Conservation (phyloP, 35 echinoderm and acorn worm species). For the Stichopus chloronotus region DNA sequence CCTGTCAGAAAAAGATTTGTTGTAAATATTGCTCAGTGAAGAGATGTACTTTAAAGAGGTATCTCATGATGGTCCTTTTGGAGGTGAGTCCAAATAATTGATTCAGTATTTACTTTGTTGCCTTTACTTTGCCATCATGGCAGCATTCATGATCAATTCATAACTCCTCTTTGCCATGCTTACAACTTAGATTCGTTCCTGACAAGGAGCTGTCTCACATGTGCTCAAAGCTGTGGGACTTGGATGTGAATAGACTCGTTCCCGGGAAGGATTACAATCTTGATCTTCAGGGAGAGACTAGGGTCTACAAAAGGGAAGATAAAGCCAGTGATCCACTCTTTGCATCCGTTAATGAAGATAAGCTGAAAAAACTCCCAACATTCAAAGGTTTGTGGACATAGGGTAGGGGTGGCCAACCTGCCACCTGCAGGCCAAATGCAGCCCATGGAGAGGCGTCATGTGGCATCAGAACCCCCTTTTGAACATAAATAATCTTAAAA, state of each 20-base stretch:
- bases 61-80: background rate
- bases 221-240: slow-evolving; percentile 73
- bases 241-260: slow-evolving; percentile 76
- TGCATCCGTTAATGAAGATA: slow-evolving; percentile 59
- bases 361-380: slow-evolving; percentile 72
- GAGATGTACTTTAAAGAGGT: too few relatives aligned
- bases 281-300: slow-evolving; percentile 89
- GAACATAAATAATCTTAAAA: too few relatives aligned
- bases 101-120: background rate
- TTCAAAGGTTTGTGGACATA: slow-evolving; percentile 74
- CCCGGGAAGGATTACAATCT: slow-evolving; percentile 81
- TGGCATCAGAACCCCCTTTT: too few relatives aligned
- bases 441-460: background rate
- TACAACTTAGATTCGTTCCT: slow-evolving; percentile 60
- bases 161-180: too few relatives aligned
- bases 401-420: too few relatives aligned
- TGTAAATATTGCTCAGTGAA: too few relatives aligned
- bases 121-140: too few relatives aligned
- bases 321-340: slow-evolving; percentile 81
- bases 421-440: too few relatives aligned
- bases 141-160: too few relatives aligned
- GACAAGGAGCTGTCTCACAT: slow-evolving; percentile 80
- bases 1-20: too few relatives aligned
- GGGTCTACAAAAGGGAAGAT: slow-evolving; percentile 69
- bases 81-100: background rate